Conservation (phyloP, 2,113 vertebrate species). For the Hyperopisus bebe region DNA sequence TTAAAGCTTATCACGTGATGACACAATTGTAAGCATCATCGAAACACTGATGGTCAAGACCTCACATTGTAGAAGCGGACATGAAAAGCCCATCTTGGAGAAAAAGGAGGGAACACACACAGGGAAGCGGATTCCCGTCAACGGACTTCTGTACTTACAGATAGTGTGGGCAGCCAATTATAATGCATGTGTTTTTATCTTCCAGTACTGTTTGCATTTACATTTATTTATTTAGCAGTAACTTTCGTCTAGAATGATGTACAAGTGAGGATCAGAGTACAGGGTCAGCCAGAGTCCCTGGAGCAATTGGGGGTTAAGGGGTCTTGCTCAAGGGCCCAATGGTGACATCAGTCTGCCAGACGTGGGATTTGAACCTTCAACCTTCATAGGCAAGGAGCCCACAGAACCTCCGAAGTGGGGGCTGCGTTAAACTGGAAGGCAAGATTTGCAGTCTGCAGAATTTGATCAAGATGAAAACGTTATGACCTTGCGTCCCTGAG, state of each 20-base stretch:
- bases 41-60: neutral
- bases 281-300: neutral
- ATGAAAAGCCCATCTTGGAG: neutral
- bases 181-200: neutral
- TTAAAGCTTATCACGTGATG: neutral
- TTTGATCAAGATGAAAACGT: neutral
- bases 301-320: neutral
- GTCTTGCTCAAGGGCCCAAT: neutral
- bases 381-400: neutral
- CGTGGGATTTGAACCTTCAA: neutral
- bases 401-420: neutral
- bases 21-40: neutral
- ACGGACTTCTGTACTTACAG: neutral
- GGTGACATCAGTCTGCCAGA: neutral
- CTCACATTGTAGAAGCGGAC: neutral
- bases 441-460: neutral
- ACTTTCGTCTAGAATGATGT: neutral
- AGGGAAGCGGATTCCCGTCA: neutral
- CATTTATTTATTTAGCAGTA: neutral
- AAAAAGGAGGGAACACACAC: neutral
- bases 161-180: neutral
- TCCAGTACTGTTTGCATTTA: neutral
- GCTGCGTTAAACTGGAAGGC: neutral
- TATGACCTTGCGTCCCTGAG: neutral
- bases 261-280: neutral